Percentiles rank a stretch among this genome's conserved stretches.
Evolutionary conservation across 2,797 vertebrate species (phyloP).

Genomic region (Champsocephalus gunnari): DNA sequence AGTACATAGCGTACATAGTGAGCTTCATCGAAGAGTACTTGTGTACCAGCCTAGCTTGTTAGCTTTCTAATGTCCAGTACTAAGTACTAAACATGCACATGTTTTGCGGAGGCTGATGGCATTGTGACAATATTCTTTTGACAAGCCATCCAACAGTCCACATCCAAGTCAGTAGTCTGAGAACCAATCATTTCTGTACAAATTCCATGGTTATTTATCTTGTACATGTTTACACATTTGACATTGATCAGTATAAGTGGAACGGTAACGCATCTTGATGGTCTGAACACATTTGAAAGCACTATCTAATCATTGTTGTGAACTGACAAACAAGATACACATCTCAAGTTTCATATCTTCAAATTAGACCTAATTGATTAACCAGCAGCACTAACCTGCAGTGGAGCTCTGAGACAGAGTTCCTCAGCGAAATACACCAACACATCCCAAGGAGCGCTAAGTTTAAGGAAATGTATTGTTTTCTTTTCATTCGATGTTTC

Average conservation of each 20-base stretch:
- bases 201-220: neutral
- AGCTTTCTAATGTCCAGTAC: neutral
- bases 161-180: neutral
- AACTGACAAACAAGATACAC: neutral
- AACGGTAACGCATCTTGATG: neutral
- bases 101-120: neutral
- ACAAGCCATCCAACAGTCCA: too few species aligned
- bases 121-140: neutral
- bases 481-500: slow-evolving; percentile 81
- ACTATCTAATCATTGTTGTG: neutral
- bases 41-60: neutral
- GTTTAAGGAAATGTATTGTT: slow-evolving; percentile 85
- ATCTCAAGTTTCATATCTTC: neutral
- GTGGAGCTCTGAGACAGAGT: slow-evolving; percentile 82
- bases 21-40: too few species aligned
- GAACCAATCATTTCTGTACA: neutral
- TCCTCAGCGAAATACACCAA: slow-evolving; percentile 84
- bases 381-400: slow-evolving; percentile 76
- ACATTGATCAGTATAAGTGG: neutral
- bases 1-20: too few species aligned
- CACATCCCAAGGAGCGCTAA: slow-evolving; percentile 85
- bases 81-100: neutral
- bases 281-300: neutral
- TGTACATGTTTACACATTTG: neutral
- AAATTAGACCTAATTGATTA: neutral